Evolutionary conservation across 2,888 invertebrate genomes (phyloP), one percentile per base, ranked within the genome.

Genomic region (Cabera pusaria): DNA sequence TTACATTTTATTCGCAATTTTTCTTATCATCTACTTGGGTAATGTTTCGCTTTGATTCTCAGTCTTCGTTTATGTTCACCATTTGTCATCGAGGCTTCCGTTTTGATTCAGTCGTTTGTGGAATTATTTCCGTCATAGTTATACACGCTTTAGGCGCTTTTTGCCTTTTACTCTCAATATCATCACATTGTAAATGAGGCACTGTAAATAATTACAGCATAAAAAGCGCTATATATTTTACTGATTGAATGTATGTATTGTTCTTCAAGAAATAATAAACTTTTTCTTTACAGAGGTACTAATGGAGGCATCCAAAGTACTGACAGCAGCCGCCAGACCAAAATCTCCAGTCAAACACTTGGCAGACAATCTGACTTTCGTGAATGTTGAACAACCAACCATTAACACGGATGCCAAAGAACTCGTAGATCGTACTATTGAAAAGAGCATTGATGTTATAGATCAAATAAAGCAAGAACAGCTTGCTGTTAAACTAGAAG

Each of bases 31-130:
- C 68, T 77, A 82, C 74, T 83, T 78, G 85, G 77, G 87, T 86
- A 87, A 87, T 70, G 88, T 88, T 88, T 88, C 88, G 88, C 88
- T 85, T 87, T 86, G 88, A 87, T 81, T 85, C 83, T 67, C 54
- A 70, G 52, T 70, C 64, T 72, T 72, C 56, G 61, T 75, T 77
- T 62, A 51, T 76, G 74, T 75, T 71, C 60, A 59, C 59, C 65
- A 77, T 70, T 64, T 17, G 21, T 46, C 31, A 39, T 25, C 44
- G 44, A 36, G 12, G 43, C 16, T 54, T 44, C 21, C 41, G 42
- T 49, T 45, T 49, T 47, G 37, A 52, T 49, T 49, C 10, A 5
- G 28, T 45, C 14, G 23, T 36, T 44, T 24, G 29, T 5, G 14
- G 6, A 43, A 35, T 25, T 12, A 9, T 5, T 12, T 35, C 6